Conservation (phyloP, 2,888 invertebrate genomes). For the Epinotia nisella region DNA sequence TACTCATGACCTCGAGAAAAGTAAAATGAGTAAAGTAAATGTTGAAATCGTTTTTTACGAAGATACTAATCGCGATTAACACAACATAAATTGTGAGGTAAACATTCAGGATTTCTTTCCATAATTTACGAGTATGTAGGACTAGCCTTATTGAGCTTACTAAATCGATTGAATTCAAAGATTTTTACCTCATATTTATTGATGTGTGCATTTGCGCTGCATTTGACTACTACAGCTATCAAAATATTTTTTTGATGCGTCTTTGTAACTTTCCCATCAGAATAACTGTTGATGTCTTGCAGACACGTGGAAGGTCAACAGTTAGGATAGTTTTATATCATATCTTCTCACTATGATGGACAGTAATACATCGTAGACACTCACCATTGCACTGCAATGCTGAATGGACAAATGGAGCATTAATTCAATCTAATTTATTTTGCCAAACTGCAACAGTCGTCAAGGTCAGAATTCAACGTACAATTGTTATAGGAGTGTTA, state of each 20-base stretch:
- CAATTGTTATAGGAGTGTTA: neutral
- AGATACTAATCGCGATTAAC: constrained; percentile 38
- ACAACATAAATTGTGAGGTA: constrained; percentile 26
- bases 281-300: neutral
- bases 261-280: neutral
- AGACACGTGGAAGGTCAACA: neutral
- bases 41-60: constrained; percentile 40
- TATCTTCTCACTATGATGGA: neutral
- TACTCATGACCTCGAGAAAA: constrained; percentile 25
- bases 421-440: neutral
- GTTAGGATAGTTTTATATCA: neutral
- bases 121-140: constrained; percentile 11
- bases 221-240: neutral
- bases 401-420: neutral
- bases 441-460: neutral
- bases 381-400: neutral
- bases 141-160: neutral
- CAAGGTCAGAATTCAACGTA: neutral
- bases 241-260: neutral
- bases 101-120: constrained; percentile 5
- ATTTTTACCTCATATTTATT: neutral
- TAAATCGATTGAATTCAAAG: neutral
- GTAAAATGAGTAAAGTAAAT: constrained; percentile 34
- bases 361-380: too few species aligned
- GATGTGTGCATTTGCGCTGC: neutral